phyloP scores from a whole-genome alignment of 2,888 invertebrate species.

The Eupithecia subfuscata region DNA sequence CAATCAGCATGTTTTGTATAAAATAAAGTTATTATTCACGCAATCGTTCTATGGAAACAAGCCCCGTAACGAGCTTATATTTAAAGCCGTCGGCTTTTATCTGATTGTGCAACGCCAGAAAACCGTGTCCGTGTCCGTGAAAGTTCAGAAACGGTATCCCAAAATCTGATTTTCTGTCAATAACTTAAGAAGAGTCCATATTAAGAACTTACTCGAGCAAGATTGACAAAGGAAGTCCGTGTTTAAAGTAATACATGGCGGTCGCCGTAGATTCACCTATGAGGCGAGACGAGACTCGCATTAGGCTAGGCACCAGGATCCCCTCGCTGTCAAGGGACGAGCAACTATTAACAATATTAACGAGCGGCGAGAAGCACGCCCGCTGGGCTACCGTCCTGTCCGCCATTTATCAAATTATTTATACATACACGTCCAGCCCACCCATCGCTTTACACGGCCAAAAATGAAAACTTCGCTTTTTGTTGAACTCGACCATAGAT shows the following conservation, averaged over 20 bases:
- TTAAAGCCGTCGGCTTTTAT: constrained; percentile 29
- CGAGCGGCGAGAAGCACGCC: constrained; percentile 59
- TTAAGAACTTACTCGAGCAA: constrained; percentile 29
- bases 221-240: constrained; percentile 29
- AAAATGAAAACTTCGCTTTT: constrained; percentile 45
- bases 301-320: constrained; percentile 34
- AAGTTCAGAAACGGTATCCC: not conserved
- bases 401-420: constrained; percentile 76
- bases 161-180: not conserved
- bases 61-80: constrained; percentile 30
- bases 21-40: constrained; percentile 34
- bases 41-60: constrained; percentile 25
- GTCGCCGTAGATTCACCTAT: constrained; percentile 28
- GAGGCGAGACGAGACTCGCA: constrained; percentile 31
- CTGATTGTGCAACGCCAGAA: constrained; percentile 20
- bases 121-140: constrained; percentile 12
- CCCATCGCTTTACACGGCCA: constrained; percentile 59
- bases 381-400: constrained; percentile 68
- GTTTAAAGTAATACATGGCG: constrained; percentile 23
- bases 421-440: constrained; percentile 62
- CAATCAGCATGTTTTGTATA: constrained; percentile 25
- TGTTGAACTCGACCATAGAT: constrained; percentile 40
- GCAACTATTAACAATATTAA: constrained; percentile 65
- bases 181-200: constrained; percentile 8
- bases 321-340: constrained; percentile 48